These are phyloP conservation scores for Perognathus longimembris DNA, from an alignment of 2,113 vertebrate genomes.

Conservation along the genomic window DNA sequence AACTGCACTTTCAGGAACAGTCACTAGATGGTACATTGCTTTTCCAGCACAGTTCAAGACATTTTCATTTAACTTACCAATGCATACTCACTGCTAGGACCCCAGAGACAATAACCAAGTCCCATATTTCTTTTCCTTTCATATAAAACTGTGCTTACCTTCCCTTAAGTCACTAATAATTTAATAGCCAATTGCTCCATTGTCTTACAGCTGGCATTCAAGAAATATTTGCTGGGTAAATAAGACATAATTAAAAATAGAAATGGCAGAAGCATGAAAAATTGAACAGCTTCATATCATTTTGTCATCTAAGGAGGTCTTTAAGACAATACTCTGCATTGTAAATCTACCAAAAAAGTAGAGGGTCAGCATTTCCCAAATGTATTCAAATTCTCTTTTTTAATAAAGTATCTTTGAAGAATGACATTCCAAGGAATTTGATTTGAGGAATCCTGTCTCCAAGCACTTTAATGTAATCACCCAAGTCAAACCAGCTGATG, in stretches of 20 bases:
- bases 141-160: constrained; percentile 36
- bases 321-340: neutral
- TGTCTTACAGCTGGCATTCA: constrained; percentile 7
- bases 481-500: neutral
- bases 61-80: neutral
- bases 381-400: neutral
- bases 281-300: constrained; percentile 4
- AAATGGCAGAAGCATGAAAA: constrained; percentile 35
- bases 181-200: constrained; percentile 6
- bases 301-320: constrained; percentile 10
- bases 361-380: neutral
- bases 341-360: neutral
- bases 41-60: neutral
- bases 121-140: neutral
- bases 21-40: constrained; percentile 64
- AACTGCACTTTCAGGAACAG: constrained; percentile 6
- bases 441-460: constrained; percentile 14
- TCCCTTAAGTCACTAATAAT: constrained; percentile 18
- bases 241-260: constrained; percentile 50
- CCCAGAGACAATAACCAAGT: neutral
- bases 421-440: constrained; percentile 8
- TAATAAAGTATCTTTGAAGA: constrained; percentile 48
- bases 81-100: neutral
- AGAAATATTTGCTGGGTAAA: constrained; percentile 47
- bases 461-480: constrained; percentile 18